Evolutionary conservation across 2,888 invertebrate genomes (phyloP).

Genomic region (Athalia circularis): DNA sequence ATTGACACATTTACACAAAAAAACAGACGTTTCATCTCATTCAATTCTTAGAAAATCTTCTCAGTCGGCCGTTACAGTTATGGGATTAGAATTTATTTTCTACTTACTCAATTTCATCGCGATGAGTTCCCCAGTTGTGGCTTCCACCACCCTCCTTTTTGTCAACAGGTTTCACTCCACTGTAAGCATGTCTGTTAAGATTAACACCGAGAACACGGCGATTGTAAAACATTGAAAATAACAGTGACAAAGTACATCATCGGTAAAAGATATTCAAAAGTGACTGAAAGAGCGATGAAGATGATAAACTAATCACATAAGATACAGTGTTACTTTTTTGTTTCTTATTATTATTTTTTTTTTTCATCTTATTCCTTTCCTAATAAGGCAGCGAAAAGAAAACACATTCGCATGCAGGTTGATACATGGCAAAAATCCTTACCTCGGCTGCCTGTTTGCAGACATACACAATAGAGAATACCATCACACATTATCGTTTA

Average conservation of each 20-base stretch:
- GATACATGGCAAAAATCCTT: constrained; percentile 58
- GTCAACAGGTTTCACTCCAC: constrained; percentile 93
- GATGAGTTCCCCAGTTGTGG: constrained; percentile 96
- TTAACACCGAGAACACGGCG: constrained; percentile 54
- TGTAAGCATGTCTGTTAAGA: constrained; percentile 77
- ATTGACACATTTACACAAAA: neutral
- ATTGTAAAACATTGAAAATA: too few relatives aligned
- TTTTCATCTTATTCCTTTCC: neutral
- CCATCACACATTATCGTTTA: constrained; percentile 44
- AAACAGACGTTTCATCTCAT: neutral
- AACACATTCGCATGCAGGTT: constrained; percentile 43
- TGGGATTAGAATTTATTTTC: too few relatives aligned
- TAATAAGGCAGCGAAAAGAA: constrained; percentile 20
- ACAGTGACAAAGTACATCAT: too few relatives aligned
- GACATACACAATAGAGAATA: constrained; percentile 56
- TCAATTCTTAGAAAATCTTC: neutral
- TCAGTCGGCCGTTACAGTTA: too few relatives aligned
- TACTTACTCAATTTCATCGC: constrained; percentile 90
- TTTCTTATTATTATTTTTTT: too few relatives aligned
- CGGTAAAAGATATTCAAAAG: too few relatives aligned
- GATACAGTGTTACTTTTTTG: too few relatives aligned
- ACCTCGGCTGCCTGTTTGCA: constrained; percentile 67
- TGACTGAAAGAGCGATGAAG: too few relatives aligned
- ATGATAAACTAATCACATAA: too few relatives aligned
- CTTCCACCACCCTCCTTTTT: constrained; percentile 96